Percentiles rank a stretch among this genome's conserved stretches.
phyloP scores from a whole-genome alignment of 1,140 invertebrate genomes.

The Trichomalopsis sarcophagae region DNA sequence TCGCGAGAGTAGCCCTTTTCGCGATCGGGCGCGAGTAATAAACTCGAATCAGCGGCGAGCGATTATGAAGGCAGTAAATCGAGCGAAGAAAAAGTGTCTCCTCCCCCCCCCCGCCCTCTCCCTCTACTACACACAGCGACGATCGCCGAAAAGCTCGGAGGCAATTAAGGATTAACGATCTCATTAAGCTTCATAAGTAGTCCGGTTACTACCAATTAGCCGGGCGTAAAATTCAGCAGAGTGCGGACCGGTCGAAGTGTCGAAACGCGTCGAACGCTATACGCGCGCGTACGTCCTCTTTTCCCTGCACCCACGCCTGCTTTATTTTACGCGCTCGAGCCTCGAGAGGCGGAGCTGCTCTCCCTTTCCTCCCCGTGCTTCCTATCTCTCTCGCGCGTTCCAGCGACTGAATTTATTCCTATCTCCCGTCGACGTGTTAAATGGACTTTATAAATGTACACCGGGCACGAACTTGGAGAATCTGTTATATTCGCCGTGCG shows the following conservation, averaged over 20 bases:
- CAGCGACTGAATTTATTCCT: slow-evolving; percentile 54
- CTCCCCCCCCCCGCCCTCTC: no score
- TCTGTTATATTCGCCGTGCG: slow-evolving; percentile 2
- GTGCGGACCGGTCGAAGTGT: slow-evolving; percentile 4
- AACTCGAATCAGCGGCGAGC: slow-evolving; percentile 16
- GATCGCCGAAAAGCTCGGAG: not conserved
- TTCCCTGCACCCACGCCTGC: not conserved
- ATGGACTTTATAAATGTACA: slow-evolving; percentile 28
- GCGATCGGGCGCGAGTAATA: not conserved
- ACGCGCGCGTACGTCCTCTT: not conserved
- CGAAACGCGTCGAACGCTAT: not conserved
- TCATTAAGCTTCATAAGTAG: slow-evolving; percentile 57
- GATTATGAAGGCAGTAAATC: slow-evolving; percentile 41
- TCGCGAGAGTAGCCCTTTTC: not conserved
- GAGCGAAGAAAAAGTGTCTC: slow-evolving; percentile 8
- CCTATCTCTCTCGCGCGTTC: not conserved
- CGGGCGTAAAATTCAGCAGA: slow-evolving; percentile 53
- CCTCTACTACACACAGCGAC: no score
- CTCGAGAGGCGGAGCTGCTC: not conserved
- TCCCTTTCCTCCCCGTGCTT: not conserved
- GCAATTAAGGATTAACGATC: slow-evolving; percentile 58
- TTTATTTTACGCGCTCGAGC: not conserved
- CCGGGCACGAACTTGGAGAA: slow-evolving; percentile 22
- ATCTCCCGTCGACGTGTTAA: not conserved
- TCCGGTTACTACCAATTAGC: slow-evolving; percentile 59